Evolutionary conservation across 2,113 vertebrate genomes (phyloP).

Genomic region (Stigmatopora argus): DNA sequence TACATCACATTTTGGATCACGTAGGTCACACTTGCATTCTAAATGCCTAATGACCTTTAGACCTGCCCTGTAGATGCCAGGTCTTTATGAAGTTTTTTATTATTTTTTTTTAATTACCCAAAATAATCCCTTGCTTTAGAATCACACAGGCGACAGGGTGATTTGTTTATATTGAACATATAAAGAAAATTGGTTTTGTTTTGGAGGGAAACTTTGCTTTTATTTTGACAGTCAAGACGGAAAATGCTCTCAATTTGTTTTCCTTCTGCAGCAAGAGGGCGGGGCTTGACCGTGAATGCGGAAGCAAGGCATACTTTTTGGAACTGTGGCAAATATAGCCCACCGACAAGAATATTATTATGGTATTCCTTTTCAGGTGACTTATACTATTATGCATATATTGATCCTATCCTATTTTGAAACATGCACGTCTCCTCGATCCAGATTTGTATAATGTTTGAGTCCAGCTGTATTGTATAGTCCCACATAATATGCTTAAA

Average conservation of each 20-base stretch:
- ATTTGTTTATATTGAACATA: too few relatives aligned
- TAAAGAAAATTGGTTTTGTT: not conserved
- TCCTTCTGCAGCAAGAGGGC: not conserved
- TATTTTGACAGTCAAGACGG: not conserved
- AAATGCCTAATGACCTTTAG: too few relatives aligned
- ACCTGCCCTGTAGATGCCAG: too few relatives aligned
- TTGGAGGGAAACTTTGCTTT: not conserved
- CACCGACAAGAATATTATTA: not conserved
- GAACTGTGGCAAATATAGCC: not conserved
- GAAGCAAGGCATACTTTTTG: slow-evolving; percentile 24
- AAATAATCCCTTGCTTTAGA: too few relatives aligned
- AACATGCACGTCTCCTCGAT: not conserved
- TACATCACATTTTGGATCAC: too few relatives aligned
- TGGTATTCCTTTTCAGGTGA: slow-evolving; percentile 1
- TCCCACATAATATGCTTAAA: not conserved
- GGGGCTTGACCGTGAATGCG: slow-evolving; percentile 24
- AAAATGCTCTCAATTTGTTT: not conserved
- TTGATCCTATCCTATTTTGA: not conserved
- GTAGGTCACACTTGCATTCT: too few relatives aligned
- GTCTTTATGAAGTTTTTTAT: too few relatives aligned
- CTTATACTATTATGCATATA: not conserved
- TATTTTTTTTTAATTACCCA: too few relatives aligned
- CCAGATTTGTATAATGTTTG: not conserved
- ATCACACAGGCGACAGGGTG: too few relatives aligned
- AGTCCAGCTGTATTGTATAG: not conserved